phyloP scores from a whole-genome alignment of 2,113 vertebrate species.

The Falcunculus frontatus region DNA sequence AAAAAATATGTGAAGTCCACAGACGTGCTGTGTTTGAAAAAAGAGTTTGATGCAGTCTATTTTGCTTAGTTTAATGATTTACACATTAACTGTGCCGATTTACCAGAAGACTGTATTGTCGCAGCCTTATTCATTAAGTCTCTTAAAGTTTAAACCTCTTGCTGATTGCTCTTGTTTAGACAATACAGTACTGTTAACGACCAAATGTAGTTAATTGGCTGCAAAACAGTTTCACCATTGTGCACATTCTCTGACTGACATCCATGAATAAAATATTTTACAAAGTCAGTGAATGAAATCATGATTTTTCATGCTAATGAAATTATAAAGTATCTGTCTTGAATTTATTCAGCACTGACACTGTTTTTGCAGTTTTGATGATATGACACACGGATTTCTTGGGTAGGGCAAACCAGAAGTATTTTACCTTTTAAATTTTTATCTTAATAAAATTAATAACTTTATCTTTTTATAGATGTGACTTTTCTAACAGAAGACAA shows the following conservation, averaged over 20 bases:
- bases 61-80: background rate
- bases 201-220: background rate
- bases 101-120: background rate
- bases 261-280: background rate
- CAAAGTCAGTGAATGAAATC: background rate
- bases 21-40: background rate
- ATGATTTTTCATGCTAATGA: background rate
- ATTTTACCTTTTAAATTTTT: background rate
- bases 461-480: conserved; percentile 79
- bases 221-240: background rate
- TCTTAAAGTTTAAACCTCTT: background rate
- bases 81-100: background rate
- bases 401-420: background rate
- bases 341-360: background rate
- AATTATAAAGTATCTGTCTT: background rate
- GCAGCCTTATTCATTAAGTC: background rate
- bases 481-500: conserved; percentile 90
- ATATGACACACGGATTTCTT: background rate
- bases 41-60: background rate
- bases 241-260: background rate
- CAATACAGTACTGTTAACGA: background rate
- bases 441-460: background rate
- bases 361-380: background rate
- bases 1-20: background rate
- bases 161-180: background rate